Conservation (phyloP, 92 coral and sea anemone species). For the Palythoa heliodiscus region DNA sequence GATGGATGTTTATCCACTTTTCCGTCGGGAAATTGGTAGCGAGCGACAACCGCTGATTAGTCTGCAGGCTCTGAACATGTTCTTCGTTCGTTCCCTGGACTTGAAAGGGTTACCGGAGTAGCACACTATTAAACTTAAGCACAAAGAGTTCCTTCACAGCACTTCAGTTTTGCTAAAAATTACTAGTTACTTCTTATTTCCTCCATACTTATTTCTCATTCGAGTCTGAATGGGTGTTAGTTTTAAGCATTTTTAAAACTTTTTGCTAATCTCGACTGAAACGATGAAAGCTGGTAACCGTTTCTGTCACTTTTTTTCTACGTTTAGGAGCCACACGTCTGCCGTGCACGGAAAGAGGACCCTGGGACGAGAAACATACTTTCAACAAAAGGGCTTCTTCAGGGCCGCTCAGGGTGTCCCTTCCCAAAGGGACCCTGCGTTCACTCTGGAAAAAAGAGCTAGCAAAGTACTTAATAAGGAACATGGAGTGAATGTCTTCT, state of each 20-base stretch:
- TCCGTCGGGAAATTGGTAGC: no score
- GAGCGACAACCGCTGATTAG: no score
- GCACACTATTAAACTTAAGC: no score
- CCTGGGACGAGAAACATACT: constrained; percentile 85
- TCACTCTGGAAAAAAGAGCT: constrained; percentile 71
- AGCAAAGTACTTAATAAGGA: constrained; percentile 70
- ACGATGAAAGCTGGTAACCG: not conserved
- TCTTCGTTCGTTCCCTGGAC: no score
- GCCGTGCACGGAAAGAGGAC: constrained; percentile 86
- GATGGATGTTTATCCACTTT: no score
- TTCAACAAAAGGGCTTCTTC: constrained; percentile 78
- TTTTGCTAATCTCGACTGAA: not conserved
- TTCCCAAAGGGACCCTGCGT: constrained; percentile 71
- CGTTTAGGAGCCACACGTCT: constrained; percentile 70
- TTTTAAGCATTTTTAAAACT: not conserved
- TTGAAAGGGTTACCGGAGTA: no score
- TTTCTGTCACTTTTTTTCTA: not conserved
- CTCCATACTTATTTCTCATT: not conserved
- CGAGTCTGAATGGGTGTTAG: not conserved
- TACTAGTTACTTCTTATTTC: no score
- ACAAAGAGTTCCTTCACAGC: no score
- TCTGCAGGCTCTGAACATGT: no score
- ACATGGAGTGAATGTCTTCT: constrained; percentile 79
- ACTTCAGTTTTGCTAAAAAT: no score
- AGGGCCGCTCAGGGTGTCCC: constrained; percentile 66